A percentile compares a stretch with the other conserved stretches of the same genome.
Evolutionary conservation across 2,888 invertebrate genomes (phyloP).

Genomic region (Cryptus armator): DNA sequence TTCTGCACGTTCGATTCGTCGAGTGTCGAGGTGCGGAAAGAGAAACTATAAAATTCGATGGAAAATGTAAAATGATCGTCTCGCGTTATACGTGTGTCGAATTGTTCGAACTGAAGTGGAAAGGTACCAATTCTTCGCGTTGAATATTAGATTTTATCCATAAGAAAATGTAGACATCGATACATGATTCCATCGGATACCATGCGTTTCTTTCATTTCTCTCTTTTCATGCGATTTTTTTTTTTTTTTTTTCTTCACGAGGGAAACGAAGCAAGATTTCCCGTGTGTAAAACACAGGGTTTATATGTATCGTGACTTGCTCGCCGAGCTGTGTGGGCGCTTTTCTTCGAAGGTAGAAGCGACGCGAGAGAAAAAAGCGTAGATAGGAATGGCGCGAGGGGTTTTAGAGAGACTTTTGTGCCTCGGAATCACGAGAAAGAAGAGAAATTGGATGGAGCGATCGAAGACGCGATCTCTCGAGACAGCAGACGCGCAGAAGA

Average conservation of each 20-base stretch:
- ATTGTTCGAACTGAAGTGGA: not conserved
- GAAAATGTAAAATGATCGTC: conserved; percentile 35
- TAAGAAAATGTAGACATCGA: not conserved
- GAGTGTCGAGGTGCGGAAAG: not conserved
- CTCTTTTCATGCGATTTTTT: no score
- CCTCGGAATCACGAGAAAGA: conserved; percentile 5
- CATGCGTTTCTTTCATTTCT: no score
- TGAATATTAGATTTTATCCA: not conserved
- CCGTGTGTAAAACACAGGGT: conserved; percentile 5
- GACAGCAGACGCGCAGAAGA: not conserved
- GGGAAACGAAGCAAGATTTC: not conserved
- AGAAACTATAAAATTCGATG: not conserved
- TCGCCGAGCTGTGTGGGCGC: not conserved
- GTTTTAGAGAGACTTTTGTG: not conserved
- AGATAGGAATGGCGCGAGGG: not conserved
- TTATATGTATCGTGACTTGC: not conserved
- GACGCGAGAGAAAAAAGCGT: not conserved
- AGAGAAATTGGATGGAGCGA: conserved; percentile 11
- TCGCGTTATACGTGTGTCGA: not conserved
- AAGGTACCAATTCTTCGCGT: not conserved
- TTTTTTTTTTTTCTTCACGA: not conserved
- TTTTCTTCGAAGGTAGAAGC: not conserved
- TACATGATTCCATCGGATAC: not conserved
- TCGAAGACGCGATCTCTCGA: conserved; percentile 4
- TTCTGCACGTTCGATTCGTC: not conserved